These are phyloP conservation scores for Cynodonichthys magdalenae DNA, from an alignment of 2,797 vertebrate species.

Conservation along the genomic window DNA sequence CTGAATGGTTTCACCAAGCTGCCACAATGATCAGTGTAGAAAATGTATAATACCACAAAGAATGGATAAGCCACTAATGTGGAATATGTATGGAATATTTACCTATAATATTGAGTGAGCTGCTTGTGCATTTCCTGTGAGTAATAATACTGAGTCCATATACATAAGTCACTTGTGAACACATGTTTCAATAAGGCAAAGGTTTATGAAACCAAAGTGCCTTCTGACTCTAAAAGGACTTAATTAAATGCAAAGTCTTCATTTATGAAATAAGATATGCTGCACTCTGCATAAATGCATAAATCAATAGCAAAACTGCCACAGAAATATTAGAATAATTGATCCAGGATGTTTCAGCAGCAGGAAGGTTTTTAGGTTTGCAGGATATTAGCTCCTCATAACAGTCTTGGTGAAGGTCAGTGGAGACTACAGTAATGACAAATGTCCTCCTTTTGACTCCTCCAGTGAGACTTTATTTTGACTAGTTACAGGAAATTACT, in stretches of 20 bases:
- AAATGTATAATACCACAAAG: slow-evolving; percentile 19
- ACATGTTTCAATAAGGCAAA: slow-evolving; percentile 59
- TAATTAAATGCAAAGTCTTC: slow-evolving; percentile 67
- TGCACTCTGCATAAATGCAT: slow-evolving; percentile 73
- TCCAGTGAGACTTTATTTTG: slow-evolving; percentile 71
- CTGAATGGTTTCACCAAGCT: background rate
- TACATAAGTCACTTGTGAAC: slow-evolving; percentile 60
- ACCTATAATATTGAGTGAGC: slow-evolving; percentile 29
- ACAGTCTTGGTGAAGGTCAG: slow-evolving; percentile 70
- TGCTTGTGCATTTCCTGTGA: slow-evolving; percentile 17
- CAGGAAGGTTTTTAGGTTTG: slow-evolving; percentile 48
- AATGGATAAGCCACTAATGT: slow-evolving; percentile 8
- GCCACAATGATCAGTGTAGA: slow-evolving; percentile 10
- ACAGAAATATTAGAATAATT: slow-evolving; percentile 80
- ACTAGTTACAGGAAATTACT: slow-evolving; percentile 74
- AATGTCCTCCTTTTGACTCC: slow-evolving; percentile 69
- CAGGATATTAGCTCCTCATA: slow-evolving; percentile 68
- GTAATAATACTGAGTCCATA: slow-evolving; percentile 46
- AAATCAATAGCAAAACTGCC: slow-evolving; percentile 75
- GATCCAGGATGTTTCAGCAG: slow-evolving; percentile 77
- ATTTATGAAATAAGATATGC: slow-evolving; percentile 77
- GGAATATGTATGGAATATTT: slow-evolving; percentile 14
- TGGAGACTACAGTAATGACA: slow-evolving; percentile 68
- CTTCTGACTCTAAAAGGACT: slow-evolving; percentile 56
- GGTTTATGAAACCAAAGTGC: slow-evolving; percentile 66